A percentile compares a stretch with the other conserved stretches of the same genome.
phyloP scores from a whole-genome alignment of 2,888 invertebrate species.

The Alloscopus bannaensis region DNA sequence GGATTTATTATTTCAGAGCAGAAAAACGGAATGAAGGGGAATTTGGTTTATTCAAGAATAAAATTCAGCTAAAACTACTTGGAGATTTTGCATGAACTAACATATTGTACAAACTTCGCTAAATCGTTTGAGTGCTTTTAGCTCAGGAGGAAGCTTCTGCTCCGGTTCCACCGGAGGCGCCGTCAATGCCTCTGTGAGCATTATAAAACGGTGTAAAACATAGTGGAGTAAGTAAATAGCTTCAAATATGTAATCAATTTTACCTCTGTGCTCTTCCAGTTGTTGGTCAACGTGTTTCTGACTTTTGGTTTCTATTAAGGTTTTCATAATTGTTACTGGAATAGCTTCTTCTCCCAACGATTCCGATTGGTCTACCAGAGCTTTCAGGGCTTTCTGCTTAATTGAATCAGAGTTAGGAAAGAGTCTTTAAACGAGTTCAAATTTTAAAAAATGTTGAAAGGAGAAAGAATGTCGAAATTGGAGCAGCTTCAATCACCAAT shows the following conservation, averaged over 20 bases:
- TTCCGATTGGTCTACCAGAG: constrained; percentile 34
- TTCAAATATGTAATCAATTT: background rate
- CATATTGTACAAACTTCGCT: constrained; percentile 58
- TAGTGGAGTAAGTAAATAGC: background rate
- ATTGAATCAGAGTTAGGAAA: background rate
- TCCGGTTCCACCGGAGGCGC: constrained; percentile 19
- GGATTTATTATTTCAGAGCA: background rate
- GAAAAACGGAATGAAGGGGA: too few species aligned
- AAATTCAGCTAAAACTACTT: background rate
- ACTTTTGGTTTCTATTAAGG: constrained; percentile 37
- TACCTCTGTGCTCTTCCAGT: constrained; percentile 46
- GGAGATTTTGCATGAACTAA: background rate
- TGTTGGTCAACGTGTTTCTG: constrained; percentile 36
- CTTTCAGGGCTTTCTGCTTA: constrained; percentile 28
- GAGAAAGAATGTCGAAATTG: too few species aligned
- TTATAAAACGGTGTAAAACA: background rate
- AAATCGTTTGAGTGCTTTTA: constrained; percentile 54
- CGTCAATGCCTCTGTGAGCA: constrained; percentile 17
- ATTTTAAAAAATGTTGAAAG: background rate
- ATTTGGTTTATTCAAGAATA: too few species aligned
- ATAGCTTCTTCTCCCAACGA: constrained; percentile 34
- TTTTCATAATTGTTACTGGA: constrained; percentile 23
- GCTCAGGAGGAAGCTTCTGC: constrained; percentile 40
- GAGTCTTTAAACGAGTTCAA: background rate
- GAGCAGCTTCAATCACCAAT: too few species aligned